Evolutionary conservation across 2,797 vertebrate species (phyloP), one percentile per base, ranked within the genome.

Genomic region (Naso thynnoides): DNA sequence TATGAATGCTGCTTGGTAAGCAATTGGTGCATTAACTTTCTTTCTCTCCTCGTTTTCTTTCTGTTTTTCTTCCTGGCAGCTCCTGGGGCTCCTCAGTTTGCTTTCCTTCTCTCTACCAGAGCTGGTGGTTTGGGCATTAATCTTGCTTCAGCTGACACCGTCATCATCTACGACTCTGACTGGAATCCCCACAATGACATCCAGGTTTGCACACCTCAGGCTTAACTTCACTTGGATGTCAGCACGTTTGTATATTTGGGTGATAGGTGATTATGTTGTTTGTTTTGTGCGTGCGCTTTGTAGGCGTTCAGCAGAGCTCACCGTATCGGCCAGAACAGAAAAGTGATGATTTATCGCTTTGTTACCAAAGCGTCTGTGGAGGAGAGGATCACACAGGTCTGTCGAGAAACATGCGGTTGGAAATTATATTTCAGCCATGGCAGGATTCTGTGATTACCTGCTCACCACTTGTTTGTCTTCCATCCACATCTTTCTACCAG

Each of bases 141-240:
- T 84, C 93, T 99, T 49, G 98, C 98, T 57, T 99, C 98, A 26
- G 98, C 98, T 42, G 98, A 99, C 92, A 99, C 98, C 4, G 98
- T 99, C 79, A 95, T 99, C 78, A 99, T 99, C 78, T 99, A 99
- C 4, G 98, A 99, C 86, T 99, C 98, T 3, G 98, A 99, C 92
- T 99, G 98, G 98, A 99, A 99, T 85, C 98, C 98, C 2, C 98
- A 99, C 90, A 99, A 99, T 50, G 98, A 99, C 86, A 99, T 99
- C 71, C 98, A 99, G 96, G 98, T 99, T 90, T 36, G 68, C 19
- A 21, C 27, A 67, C 56, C 21, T 1, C 65, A 62, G 58, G 18
- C 69, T 69, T 21, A 74, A 13, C 36, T 39, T 44, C 19, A 39
- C 10, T 33, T 45, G 16, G 27, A 8, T 0, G 8, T 53, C 38